Conservation (phyloP, 2,888 invertebrate genomes). For the Entomobrya multifasciata region DNA sequence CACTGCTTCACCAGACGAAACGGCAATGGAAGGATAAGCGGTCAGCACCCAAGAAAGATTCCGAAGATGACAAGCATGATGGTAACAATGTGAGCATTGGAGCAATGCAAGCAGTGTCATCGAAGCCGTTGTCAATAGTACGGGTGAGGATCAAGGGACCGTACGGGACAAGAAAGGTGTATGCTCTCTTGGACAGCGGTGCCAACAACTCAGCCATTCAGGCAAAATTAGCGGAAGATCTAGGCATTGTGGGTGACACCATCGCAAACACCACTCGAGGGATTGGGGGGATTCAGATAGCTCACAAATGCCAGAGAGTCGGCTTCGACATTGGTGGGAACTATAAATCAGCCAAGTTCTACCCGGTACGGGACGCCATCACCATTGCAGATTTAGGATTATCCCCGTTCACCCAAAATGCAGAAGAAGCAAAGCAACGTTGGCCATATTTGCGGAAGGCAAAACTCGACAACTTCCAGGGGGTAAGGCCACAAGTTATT, state of each 20-base stretch:
- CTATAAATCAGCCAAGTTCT: not conserved
- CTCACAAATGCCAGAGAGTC: not conserved
- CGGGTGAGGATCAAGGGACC: too few relatives aligned
- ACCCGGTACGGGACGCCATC: not conserved
- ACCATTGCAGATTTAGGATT: not conserved
- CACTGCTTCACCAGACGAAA: not conserved
- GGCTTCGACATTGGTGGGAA: not conserved
- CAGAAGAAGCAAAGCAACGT: not conserved
- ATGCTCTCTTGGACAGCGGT: too few relatives aligned
- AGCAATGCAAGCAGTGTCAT: not conserved
- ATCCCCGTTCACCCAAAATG: not conserved
- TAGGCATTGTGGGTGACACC: not conserved
- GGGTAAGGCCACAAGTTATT: too few relatives aligned
- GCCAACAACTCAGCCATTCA: too few relatives aligned
- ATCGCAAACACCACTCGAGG: not conserved
- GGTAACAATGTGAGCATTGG: too few relatives aligned
- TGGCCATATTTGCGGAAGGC: not conserved
- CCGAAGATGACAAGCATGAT: not conserved
- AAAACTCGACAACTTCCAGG: not conserved
- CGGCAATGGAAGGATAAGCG: not conserved
- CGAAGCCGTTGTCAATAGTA: too few relatives aligned
- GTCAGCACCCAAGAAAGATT: constrained; percentile 11
- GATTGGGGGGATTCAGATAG: not conserved
- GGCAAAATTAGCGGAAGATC: not conserved
- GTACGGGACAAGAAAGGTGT: too few relatives aligned